Evolutionary conservation across 1,140 invertebrate genomes (phyloP), one percentile per base, ranked within the genome.

Genomic region (Cyrtorhinus lividipennis): DNA sequence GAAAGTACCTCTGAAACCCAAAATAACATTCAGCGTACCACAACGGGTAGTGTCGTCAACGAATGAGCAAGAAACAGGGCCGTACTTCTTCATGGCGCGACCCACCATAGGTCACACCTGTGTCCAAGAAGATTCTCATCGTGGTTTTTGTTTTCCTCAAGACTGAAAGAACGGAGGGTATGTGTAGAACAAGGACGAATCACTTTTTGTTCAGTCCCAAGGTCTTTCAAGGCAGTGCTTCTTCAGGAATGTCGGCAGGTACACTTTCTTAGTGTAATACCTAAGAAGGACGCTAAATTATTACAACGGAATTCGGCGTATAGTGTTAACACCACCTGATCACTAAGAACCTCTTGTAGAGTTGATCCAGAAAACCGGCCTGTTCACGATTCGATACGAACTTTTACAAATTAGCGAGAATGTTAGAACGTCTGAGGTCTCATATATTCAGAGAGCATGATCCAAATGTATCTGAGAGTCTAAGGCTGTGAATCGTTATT

Each of bases 161-260:
- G 48, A 53, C 20, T 53, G 10, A 5, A 5, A 20, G 20, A 10
- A 53, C 5, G 48, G 48, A 53, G 48, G 48, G 20, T 53, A 53
- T 20, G 48, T 53, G 48, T 53, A 53, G 48, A 13, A 53, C 10
- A 53, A 20, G 5, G 48, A 53, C 48, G 48, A 53, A 53, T 20
- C 10, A 53, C 48, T 53, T 53, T 53, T 10, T 5, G 5, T 53
- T 53, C 12, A 53, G 18, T 10, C 48, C 48, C 48, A 15, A 22
- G 20, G 48, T 22, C 48, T 53, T 20, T 53, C 48, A 20, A 53
- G 48, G 20, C 48, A 53, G 48, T 53, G 48, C 48, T 53, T 53
- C 48, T 53, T 53, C 18, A 53, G 20, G 20, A 53, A 53, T 53
- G 48, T 53, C 5, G 48, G 48, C 20, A 53, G 10, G 48, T 53